Evolutionary conservation across 2,888 invertebrate species (phyloP).

Genomic region (Drosophila melanosoma): DNA sequence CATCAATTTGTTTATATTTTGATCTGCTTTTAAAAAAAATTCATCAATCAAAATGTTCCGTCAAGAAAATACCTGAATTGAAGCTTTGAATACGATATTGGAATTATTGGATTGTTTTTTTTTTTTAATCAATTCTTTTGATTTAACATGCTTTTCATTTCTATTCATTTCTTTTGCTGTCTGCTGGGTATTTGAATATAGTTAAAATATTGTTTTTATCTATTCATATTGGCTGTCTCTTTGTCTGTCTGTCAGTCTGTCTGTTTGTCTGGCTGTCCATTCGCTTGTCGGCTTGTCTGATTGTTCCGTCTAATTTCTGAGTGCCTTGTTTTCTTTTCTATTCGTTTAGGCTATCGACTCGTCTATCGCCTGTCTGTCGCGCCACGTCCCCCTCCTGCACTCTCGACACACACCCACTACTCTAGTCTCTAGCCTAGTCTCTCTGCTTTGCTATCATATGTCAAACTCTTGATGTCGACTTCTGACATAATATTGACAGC

Average conservation of each 20-base stretch:
- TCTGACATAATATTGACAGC: constrained; percentile 81
- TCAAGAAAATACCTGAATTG: neutral
- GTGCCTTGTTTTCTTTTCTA: constrained; percentile 39
- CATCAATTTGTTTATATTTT: too few species aligned
- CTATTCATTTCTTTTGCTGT: neutral
- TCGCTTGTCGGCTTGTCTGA: constrained; percentile 7
- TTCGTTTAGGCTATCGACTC: constrained; percentile 32
- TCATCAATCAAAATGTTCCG: neutral
- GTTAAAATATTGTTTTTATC: constrained; percentile 15
- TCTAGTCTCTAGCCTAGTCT: too few species aligned
- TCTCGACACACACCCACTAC: neutral
- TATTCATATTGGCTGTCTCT: constrained; percentile 41
- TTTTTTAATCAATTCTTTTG: neutral
- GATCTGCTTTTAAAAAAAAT: neutral
- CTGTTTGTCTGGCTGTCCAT: constrained; percentile 15
- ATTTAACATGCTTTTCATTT: too few species aligned
- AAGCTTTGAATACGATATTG: neutral
- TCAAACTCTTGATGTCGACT: constrained; percentile 75
- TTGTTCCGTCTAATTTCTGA: constrained; percentile 31
- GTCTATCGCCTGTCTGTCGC: constrained; percentile 47
- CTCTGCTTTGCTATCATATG: constrained; percentile 45
- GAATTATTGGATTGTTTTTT: neutral
- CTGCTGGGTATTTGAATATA: constrained; percentile 24
- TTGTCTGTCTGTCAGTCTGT: constrained; percentile 24
- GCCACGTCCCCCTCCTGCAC: constrained; percentile 10